Conservation (phyloP, 2,797 vertebrate species). For the Chrysocyon brachyurus region DNA sequence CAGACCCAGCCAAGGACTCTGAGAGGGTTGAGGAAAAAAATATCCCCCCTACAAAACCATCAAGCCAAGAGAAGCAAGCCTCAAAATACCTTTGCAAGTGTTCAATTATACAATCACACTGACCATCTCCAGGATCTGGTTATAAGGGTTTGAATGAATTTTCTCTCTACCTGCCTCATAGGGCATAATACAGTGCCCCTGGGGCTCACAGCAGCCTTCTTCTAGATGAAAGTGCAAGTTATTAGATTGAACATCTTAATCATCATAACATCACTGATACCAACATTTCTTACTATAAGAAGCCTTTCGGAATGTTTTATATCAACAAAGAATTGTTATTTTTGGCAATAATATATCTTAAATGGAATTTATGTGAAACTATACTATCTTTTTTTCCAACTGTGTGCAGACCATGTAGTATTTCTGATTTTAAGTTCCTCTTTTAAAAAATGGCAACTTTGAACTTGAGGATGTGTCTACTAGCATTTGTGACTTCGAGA, state of each 20-base stretch:
- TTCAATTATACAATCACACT: neutral
- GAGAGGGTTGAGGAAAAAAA: neutral
- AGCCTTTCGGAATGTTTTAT: neutral
- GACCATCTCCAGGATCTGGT: neutral
- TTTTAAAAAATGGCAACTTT: slow-evolving; percentile 69
- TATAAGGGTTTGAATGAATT: neutral
- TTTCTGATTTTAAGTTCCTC: slow-evolving; percentile 19
- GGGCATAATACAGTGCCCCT: neutral
- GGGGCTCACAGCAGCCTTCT: neutral
- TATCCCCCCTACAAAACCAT: neutral
- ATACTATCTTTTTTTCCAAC: neutral
- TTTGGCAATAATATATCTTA: neutral
- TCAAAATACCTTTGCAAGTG: neutral
- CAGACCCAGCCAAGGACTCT: neutral
- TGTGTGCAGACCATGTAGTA: neutral
- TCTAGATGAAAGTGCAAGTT: neutral
- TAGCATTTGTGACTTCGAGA: slow-evolving; percentile 80
- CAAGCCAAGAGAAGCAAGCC: neutral
- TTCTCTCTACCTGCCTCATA: neutral
- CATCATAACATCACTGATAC: neutral
- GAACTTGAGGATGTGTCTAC: slow-evolving; percentile 78
- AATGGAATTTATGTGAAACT: slow-evolving; percentile 24
- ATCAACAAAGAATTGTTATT: neutral
- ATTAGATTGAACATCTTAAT: neutral
- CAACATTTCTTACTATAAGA: neutral